Conservation (phyloP, 2,113 vertebrate genomes). For the Geococcyx californianus region DNA sequence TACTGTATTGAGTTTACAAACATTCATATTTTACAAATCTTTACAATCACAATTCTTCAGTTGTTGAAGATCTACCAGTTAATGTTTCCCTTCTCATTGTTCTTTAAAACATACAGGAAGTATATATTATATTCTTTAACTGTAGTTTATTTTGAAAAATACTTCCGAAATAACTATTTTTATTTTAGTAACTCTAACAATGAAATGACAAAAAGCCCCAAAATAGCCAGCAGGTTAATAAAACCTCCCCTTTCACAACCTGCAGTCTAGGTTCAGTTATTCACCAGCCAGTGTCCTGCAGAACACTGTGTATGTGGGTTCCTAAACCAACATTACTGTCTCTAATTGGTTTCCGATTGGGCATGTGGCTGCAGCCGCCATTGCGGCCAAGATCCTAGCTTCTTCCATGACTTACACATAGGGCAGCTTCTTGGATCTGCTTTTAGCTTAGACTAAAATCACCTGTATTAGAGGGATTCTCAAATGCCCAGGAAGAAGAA, state of each 20-base stretch:
- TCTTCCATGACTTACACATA: not conserved
- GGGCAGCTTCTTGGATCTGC: not conserved
- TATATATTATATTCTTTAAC: not conserved
- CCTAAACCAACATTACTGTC: not conserved
- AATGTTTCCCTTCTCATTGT: not conserved
- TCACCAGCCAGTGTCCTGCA: not conserved
- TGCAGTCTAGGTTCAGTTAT: not conserved
- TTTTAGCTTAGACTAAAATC: not conserved
- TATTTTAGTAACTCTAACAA: not conserved
- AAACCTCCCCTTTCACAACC: not conserved
- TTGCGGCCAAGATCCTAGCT: not conserved
- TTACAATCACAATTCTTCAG: not conserved
- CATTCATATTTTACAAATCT: not conserved
- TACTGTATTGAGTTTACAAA: not conserved
- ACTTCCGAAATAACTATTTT: not conserved
- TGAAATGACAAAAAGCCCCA: not conserved
- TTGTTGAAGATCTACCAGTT: not conserved
- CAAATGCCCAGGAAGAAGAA: not conserved
- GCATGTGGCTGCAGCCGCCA: not conserved
- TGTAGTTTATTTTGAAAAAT: not conserved
- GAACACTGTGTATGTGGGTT: rapidly evolving
- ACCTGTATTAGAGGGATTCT: not conserved
- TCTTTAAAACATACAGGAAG: not conserved
- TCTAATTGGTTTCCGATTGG: rapidly evolving
- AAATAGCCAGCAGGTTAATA: not conserved